These are phyloP conservation scores for Oncorhynchus kisutch DNA, from an alignment of 2,113 vertebrate species.

Conservation along the genomic window DNA sequence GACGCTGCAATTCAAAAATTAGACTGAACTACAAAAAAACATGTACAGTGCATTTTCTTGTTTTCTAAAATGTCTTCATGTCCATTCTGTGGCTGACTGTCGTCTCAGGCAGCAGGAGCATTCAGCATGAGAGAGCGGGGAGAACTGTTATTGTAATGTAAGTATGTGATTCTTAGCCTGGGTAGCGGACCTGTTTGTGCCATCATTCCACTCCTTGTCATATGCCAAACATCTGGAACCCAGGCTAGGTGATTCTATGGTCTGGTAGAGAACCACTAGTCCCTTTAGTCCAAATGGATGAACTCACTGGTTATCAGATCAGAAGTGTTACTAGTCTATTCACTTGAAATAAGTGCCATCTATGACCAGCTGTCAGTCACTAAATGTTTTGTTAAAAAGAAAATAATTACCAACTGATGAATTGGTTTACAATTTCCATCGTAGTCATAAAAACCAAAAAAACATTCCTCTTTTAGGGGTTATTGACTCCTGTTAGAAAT, in stretches of 20 bases:
- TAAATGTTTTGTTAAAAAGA: conserved; percentile 30
- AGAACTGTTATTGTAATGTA: too few relatives aligned
- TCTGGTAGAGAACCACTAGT: neutral
- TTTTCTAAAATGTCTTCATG: conserved; percentile 28
- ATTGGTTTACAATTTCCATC: conserved; percentile 64
- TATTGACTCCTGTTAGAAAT: conserved; percentile 73
- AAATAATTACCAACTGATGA: conserved; percentile 53
- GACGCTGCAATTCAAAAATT: conserved; percentile 33
- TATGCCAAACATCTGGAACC: too few relatives aligned
- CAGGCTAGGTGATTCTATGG: conserved; percentile 39
- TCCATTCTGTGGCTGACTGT: conserved; percentile 35
- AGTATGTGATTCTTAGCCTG: too few relatives aligned
- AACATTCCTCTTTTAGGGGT: conserved; percentile 63
- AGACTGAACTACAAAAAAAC: conserved; percentile 39
- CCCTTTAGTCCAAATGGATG: neutral
- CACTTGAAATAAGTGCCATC: conserved; percentile 64
- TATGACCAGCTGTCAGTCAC: conserved; percentile 45
- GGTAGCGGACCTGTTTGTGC: too few relatives aligned
- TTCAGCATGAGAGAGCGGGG: conserved; percentile 4
- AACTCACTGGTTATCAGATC: neutral
- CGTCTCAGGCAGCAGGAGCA: neutral
- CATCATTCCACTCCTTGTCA: too few relatives aligned
- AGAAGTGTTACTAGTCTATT: neutral
- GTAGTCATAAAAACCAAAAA: conserved; percentile 56
- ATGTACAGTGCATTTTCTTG: conserved; percentile 34